These are phyloP conservation scores for Centropyge bicolor DNA, from an alignment of 2,797 vertebrate species.

Conservation along the genomic window DNA sequence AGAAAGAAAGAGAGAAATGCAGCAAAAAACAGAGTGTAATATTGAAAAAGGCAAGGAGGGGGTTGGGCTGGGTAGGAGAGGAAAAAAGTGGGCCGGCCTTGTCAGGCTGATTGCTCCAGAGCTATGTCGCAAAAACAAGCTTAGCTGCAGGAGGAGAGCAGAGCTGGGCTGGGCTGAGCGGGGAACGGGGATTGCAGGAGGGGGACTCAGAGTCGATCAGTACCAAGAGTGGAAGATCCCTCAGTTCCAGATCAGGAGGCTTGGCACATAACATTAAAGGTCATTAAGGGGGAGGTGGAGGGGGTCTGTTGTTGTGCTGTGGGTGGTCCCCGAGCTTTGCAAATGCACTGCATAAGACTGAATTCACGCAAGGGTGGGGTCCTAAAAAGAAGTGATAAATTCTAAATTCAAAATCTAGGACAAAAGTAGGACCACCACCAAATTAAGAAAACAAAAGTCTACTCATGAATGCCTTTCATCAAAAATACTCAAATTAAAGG, in stretches of 20 bases:
- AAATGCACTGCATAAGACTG: conserved; percentile 20
- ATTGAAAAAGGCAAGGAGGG: conserved; percentile 63
- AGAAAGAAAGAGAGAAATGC: conserved; percentile 55
- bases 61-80: conserved; percentile 71
- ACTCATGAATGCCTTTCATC: not conserved
- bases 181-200: conserved; percentile 54
- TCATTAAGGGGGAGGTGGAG: conserved; percentile 48
- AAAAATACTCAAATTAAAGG: not conserved
- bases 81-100: conserved; percentile 77
- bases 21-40: conserved; percentile 61
- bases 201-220: conserved; percentile 50
- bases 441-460: not conserved
- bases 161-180: conserved; percentile 77
- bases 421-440: not conserved
- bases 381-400: not conserved
- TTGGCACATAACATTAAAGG: conserved; percentile 70
- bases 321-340: conserved; percentile 59
- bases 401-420: conserved; percentile 5
- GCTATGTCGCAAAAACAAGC: conserved; percentile 85
- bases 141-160: conserved; percentile 81
- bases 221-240: conserved; percentile 61
- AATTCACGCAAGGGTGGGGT: conserved; percentile 42
- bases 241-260: conserved; percentile 62
- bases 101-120: conserved; percentile 82
- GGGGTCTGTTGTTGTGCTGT: conserved; percentile 47